Conservation (phyloP, 2,113 vertebrate genomes). For the Nerophis lumbriciformis region DNA sequence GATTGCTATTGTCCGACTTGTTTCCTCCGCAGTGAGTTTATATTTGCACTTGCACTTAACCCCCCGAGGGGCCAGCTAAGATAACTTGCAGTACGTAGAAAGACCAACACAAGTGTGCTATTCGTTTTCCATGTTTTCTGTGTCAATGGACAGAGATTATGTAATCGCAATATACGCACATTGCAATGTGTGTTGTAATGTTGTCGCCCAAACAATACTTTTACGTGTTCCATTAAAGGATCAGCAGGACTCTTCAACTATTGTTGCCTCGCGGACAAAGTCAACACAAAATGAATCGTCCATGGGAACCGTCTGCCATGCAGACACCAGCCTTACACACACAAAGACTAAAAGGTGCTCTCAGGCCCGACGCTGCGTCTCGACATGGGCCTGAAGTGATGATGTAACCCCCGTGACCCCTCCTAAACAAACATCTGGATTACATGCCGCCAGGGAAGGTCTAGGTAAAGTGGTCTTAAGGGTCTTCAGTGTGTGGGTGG, state of each 20-base stretch:
- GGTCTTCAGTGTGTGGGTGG: slow-evolving; percentile 53
- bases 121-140: no score
- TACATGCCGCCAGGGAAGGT: slow-evolving; percentile 21
- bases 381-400: slow-evolving; percentile 35
- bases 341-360: slow-evolving; percentile 52
- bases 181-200: no score
- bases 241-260: slow-evolving; percentile 13
- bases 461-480: slow-evolving; percentile 29
- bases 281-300: slow-evolving; percentile 55
- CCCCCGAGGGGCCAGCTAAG: not conserved
- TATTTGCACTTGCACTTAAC: slow-evolving; percentile 7
- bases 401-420: slow-evolving; percentile 42
- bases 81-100: not conserved
- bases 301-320: slow-evolving; percentile 39
- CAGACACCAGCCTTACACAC: slow-evolving; percentile 46
- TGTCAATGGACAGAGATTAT: no score
- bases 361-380: slow-evolving; percentile 61
- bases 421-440: slow-evolving; percentile 18
- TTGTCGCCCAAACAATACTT: no score
- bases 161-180: no score
- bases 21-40: not conserved
- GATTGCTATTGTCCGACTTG: not conserved
- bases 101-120: no score
- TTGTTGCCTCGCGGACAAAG: slow-evolving; percentile 45
- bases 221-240: not conserved